Evolutionary conservation across 2,113 vertebrate species (phyloP).

Genomic region (Pollimyrus isidori): DNA sequence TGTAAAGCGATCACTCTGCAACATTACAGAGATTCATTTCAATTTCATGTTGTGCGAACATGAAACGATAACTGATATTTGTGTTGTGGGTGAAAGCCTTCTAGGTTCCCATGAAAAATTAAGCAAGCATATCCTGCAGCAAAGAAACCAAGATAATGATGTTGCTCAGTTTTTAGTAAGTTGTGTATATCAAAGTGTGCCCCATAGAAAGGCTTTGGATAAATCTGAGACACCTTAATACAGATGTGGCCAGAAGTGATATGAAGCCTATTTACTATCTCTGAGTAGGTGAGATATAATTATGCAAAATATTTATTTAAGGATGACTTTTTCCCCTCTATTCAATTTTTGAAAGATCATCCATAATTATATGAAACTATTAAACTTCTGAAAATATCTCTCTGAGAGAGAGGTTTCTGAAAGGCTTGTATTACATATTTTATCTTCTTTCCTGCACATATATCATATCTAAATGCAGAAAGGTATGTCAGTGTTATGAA

Average conservation of each 20-base stretch:
- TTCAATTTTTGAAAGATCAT: background rate
- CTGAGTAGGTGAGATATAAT: background rate
- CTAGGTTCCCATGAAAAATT: background rate
- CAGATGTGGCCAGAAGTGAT: background rate
- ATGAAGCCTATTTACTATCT: background rate
- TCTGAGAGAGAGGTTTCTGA: background rate
- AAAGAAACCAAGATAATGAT: constrained; percentile 12
- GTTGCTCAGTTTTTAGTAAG: background rate
- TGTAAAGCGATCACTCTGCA: background rate
- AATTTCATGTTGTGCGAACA: background rate
- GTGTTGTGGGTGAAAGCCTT: background rate
- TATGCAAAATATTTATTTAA: background rate
- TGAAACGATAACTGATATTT: background rate
- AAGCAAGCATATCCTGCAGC: background rate
- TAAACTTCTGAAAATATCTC: background rate
- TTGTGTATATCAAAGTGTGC: constrained; percentile 9
- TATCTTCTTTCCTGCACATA: background rate
- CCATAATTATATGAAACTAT: constrained; percentile 3
- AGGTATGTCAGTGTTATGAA: constrained; percentile 13
- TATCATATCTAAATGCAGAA: background rate
- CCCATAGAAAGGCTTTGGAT: background rate
- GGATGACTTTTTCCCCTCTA: background rate
- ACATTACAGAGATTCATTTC: background rate
- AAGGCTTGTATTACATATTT: background rate
- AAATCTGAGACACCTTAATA: background rate